These are phyloP conservation scores for Amphipyra tragopoginis DNA, from an alignment of 2,888 invertebrate genomes.

Conservation along the genomic window DNA sequence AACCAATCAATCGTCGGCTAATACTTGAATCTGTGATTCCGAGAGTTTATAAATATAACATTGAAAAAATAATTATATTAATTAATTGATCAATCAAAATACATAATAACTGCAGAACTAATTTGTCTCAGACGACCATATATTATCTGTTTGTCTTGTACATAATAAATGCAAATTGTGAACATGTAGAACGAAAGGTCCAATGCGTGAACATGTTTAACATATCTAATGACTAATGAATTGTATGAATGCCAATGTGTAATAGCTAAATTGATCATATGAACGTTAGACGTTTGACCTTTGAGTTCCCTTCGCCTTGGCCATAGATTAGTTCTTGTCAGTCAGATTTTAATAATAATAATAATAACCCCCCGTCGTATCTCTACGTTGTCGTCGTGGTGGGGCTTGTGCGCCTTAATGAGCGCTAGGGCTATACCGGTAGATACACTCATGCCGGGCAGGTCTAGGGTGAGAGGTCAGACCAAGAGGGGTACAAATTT, in stretches of 20 bases:
- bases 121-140: slow-evolving; percentile 32
- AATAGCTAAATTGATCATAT: slow-evolving; percentile 29
- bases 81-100: slow-evolving; percentile 3
- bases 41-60: too few species aligned
- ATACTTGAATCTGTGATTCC: too few species aligned
- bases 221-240: slow-evolving; percentile 68
- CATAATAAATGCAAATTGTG: slow-evolving; percentile 70
- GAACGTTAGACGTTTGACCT: slow-evolving; percentile 29
- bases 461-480: too few species aligned
- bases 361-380: too few species aligned
- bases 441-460: too few species aligned
- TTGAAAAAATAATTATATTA: background rate
- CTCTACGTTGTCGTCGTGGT: too few species aligned
- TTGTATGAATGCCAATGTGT: slow-evolving; percentile 42
- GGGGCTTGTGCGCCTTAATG: too few species aligned
- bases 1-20: too few species aligned
- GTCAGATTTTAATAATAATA: slow-evolving; percentile 6
- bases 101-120: background rate
- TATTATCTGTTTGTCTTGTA: slow-evolving; percentile 68
- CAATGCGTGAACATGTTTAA: slow-evolving; percentile 63
- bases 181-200: slow-evolving; percentile 64
- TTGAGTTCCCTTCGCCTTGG: slow-evolving; percentile 39
- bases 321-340: slow-evolving; percentile 31
- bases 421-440: too few species aligned
- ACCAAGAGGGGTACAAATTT: too few species aligned